These are phyloP conservation scores for Tuta absoluta DNA, from an alignment of 2,888 invertebrate genomes.

Conservation along the genomic window DNA sequence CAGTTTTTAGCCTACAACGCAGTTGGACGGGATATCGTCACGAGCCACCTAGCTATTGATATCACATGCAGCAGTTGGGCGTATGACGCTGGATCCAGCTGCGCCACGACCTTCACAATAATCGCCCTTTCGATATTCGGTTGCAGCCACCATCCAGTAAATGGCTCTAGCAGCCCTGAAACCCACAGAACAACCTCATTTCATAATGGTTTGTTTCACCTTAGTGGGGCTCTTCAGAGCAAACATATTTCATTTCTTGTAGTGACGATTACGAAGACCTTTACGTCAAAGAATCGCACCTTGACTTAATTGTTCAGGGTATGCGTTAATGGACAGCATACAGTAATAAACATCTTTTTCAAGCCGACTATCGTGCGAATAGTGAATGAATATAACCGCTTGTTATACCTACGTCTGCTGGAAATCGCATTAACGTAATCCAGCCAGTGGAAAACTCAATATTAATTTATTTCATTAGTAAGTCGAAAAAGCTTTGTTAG, in stretches of 20 bases:
- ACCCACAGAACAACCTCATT: slow-evolving; percentile 2
- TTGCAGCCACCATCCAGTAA: slow-evolving; percentile 26
- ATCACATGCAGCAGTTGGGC: slow-evolving; percentile 69
- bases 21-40: slow-evolving; percentile 67
- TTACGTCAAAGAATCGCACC: slow-evolving; percentile 2
- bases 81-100: slow-evolving; percentile 74
- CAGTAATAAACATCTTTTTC: neutral
- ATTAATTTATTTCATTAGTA: slow-evolving; percentile 1
- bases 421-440: neutral
- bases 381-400: neutral
- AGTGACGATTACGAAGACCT: neutral
- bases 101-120: slow-evolving; percentile 75
- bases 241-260: neutral
- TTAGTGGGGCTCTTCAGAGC: slow-evolving; percentile 2
- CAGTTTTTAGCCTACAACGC: slow-evolving; percentile 46
- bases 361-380: neutral
- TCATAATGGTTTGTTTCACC: neutral
- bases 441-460: neutral
- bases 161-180: slow-evolving; percentile 13
- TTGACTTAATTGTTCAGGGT: slow-evolving; percentile 12
- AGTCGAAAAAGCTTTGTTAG: neutral
- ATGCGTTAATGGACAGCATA: neutral
- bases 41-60: slow-evolving; percentile 71
- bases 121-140: slow-evolving; percentile 62
- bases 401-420: neutral